Evolutionary conservation across 92 coral and sea anemone species (phyloP), one percentile per base, ranked within the genome.

Genomic region (Phenganax marumi): DNA sequence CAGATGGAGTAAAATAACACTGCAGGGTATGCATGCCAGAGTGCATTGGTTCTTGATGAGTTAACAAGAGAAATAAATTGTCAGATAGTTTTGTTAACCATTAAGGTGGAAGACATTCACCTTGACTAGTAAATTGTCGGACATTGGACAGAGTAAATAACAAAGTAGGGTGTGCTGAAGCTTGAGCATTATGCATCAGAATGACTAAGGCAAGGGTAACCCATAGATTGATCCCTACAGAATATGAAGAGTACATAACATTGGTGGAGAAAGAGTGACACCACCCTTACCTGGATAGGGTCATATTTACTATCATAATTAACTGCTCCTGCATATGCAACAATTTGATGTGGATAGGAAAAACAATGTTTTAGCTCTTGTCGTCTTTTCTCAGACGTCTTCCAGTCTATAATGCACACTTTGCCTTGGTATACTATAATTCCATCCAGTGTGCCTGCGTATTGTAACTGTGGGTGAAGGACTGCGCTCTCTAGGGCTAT

Each of bases 241-340:
- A 25, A 43, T 16, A 2, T 7, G 17, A 6, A 25, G 17, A 26
- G 54, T 49, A 18, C 12, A 7, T 70, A 18, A 1, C 33, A 46
- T 12, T 7, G 1, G 46, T 70, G 52, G 26, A 9, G 26, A 68
- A 13, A 68, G 73, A 5, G 18, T 22, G 73, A 8, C 16, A 25
- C 18, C 16, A 25, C 18, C 10, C 17, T 66, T 51, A 94, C 98
- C 98, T 92, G 97, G 63, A 95, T 87, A 0, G 98, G 98, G 11
- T 43, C 10, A 84, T 95, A 95, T 70, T 88, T 90, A 8, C 16
- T n/a, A 74, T 92, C 97, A 85, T 74, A 90, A 80, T 95, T 95
- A 50, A 95, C 89, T 68, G 98, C 98, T 8, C 97, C 98, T 22
- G 96, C 93, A 72, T 95, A 95, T 12, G 96, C 98, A 0, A 84